Conservation (phyloP, 2,797 vertebrate genomes). For the Phalloptychus januarius region DNA sequence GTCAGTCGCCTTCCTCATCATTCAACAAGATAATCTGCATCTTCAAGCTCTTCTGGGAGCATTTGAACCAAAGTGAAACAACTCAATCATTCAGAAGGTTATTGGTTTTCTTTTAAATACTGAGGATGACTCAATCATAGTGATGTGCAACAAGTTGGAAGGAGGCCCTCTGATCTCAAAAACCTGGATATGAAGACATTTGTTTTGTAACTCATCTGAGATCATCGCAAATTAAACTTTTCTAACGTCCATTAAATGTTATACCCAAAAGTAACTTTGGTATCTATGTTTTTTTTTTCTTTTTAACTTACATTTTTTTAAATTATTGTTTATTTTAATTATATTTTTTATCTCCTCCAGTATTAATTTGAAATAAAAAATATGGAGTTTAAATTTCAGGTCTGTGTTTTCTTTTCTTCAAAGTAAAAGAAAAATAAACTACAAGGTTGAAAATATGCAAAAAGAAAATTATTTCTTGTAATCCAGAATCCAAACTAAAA, state of each 20-base stretch:
- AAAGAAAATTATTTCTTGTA: not conserved
- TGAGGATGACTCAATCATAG: not conserved
- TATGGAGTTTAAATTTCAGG: no score
- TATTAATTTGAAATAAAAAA: not conserved
- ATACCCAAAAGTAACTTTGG: not conserved
- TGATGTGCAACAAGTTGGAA: not conserved
- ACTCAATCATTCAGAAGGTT: not conserved
- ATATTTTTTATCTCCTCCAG: not conserved
- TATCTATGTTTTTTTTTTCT: not conserved
- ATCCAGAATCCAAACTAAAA: not conserved
- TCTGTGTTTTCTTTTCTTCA: not conserved
- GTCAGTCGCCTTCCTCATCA: constrained; percentile 37
- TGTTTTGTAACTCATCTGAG: not conserved
- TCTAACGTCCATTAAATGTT: not conserved
- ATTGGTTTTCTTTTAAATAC: constrained; percentile 7
- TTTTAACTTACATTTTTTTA: not conserved
- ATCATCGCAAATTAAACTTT: not conserved
- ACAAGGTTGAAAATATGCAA: not conserved
- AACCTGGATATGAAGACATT: not conserved
- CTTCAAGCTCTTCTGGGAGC: constrained; percentile 8
- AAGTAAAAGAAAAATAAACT: not conserved
- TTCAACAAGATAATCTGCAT: constrained; percentile 17
- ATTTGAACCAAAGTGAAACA: not conserved
- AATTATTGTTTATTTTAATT: not conserved
- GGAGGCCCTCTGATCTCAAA: not conserved